A percentile compares a stretch with the other conserved stretches of the same genome.
phyloP scores from a whole-genome alignment of 2,888 invertebrate genomes.

The Diplolepis rosae region DNA sequence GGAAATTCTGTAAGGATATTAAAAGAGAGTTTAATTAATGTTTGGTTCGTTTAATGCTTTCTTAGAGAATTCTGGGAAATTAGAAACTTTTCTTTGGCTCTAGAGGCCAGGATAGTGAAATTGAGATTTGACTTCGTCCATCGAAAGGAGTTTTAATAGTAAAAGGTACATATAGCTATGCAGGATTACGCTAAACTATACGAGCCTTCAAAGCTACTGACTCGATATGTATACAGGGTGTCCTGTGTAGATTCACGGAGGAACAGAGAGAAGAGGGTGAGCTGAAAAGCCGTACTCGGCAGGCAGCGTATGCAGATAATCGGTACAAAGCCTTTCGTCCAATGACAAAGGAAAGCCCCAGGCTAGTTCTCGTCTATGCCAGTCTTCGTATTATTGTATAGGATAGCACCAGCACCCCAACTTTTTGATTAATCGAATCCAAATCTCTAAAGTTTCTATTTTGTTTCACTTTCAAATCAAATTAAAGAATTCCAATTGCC shows the following conservation, averaged over 20 bases:
- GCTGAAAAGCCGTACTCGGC: constrained; percentile 61
- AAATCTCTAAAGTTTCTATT: constrained; percentile 32
- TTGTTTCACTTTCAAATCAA: background rate
- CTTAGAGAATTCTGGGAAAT: background rate
- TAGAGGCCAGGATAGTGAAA: background rate
- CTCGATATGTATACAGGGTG: constrained; percentile 57
- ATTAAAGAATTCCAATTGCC: background rate
- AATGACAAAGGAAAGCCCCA: constrained; percentile 63
- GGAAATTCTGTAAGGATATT: too few species aligned
- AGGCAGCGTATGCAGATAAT: constrained; percentile 66
- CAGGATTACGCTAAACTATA: constrained; percentile 64
- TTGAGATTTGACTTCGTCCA: constrained; percentile 40
- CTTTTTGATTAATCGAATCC: background rate
- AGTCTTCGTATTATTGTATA: constrained; percentile 59
- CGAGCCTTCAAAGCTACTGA: constrained; percentile 59
- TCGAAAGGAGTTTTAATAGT: constrained; percentile 51
- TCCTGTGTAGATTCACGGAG: constrained; percentile 51
- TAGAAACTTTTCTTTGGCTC: constrained; percentile 18
- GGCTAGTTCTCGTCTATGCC: constrained; percentile 51
- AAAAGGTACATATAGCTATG: constrained; percentile 50
- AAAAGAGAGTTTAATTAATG: background rate
- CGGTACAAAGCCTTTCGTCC: constrained; percentile 69
- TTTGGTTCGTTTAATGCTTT: background rate
- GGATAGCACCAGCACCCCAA: constrained; percentile 47
- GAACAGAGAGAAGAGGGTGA: constrained; percentile 46